Percentiles rank a stretch among this genome's conserved stretches.
Evolutionary conservation across 2,888 invertebrate genomes (phyloP).

Genomic region (Eupeodes latifasciatus): DNA sequence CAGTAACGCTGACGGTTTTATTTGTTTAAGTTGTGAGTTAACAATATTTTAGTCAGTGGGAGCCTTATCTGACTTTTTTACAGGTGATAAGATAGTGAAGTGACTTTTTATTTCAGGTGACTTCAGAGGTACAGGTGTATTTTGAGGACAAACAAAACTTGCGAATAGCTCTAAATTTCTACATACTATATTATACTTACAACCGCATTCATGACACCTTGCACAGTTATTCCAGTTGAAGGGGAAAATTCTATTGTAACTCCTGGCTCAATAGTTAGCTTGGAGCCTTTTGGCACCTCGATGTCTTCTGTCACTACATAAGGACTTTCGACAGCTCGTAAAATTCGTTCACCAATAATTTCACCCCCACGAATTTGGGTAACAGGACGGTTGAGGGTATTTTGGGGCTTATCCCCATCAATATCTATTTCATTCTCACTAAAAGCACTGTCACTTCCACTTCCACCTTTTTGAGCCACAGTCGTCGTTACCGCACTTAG

Average conservation of each 20-base stretch:
- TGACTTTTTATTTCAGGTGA: slow-evolving; percentile 30
- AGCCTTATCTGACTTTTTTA: slow-evolving; percentile 63
- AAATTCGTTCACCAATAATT: slow-evolving; percentile 82
- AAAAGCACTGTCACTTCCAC: slow-evolving; percentile 48
- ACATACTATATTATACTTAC: slow-evolving; percentile 87
- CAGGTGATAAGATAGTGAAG: slow-evolving; percentile 67
- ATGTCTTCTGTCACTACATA: slow-evolving; percentile 92
- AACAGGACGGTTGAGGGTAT: slow-evolving; percentile 56
- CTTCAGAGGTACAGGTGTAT: slow-evolving; percentile 59
- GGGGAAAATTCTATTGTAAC: slow-evolving; percentile 95
- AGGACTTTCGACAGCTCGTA: slow-evolving; percentile 86
- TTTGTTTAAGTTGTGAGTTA: slow-evolving; percentile 41
- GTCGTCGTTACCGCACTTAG: slow-evolving; percentile 3
- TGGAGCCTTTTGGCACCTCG: slow-evolving; percentile 90
- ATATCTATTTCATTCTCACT: slow-evolving; percentile 70
- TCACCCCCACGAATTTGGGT: slow-evolving; percentile 82
- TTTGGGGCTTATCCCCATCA: slow-evolving; percentile 56
- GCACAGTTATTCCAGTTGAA: slow-evolving; percentile 96
- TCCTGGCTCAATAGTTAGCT: slow-evolving; percentile 94
- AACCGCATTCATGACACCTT: slow-evolving; percentile 94
- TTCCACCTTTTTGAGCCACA: slow-evolving; percentile 45
- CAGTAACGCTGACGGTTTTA: slow-evolving; percentile 43
- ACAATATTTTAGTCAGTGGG: slow-evolving; percentile 33
- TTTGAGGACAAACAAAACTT: slow-evolving; percentile 6
- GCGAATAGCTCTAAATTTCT: background rate